These are phyloP conservation scores for Neostethus bicornis DNA, from an alignment of 2,797 vertebrate species.

Conservation along the genomic window DNA sequence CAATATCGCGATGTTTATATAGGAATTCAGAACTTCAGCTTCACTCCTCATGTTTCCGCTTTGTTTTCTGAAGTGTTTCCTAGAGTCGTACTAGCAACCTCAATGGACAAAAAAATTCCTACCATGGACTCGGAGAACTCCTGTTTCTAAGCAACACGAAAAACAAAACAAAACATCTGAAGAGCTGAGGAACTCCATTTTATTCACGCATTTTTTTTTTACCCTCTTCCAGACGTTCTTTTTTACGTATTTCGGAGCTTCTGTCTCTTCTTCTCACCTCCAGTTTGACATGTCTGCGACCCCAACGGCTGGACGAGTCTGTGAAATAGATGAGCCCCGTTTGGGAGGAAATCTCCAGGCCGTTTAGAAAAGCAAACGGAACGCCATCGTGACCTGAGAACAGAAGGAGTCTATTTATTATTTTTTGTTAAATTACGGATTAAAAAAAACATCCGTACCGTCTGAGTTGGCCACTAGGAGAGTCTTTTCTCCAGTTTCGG, in stretches of 20 bases:
- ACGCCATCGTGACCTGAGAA: constrained; percentile 70
- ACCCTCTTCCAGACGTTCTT: background rate
- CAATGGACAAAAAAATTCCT: no score
- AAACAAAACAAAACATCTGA: background rate
- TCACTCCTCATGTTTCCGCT: no score
- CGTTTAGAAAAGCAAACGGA: constrained; percentile 80
- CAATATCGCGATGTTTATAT: no score
- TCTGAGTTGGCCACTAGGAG: constrained; percentile 69
- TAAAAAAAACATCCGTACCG: constrained; percentile 48
- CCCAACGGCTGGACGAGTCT: constrained; percentile 82
- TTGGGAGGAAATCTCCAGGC: constrained; percentile 76
- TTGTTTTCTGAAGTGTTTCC: constrained; percentile 1
- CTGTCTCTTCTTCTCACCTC: constrained; percentile 58
- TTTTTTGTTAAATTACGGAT: no score
- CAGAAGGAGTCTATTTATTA: no score
- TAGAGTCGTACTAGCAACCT: constrained; percentile 1
- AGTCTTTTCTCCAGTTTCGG: constrained; percentile 73
- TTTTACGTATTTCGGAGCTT: background rate
- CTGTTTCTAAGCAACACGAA: constrained; percentile 17
- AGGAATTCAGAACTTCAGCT: no score
- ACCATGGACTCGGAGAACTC: constrained; percentile 2
- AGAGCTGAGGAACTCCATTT: background rate
- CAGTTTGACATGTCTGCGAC: constrained; percentile 76
- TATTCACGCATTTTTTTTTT: background rate
- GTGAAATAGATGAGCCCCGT: constrained; percentile 79